Evolutionary conservation across 2,797 vertebrate genomes (phyloP).

Genomic region (Trachurus trachurus): DNA sequence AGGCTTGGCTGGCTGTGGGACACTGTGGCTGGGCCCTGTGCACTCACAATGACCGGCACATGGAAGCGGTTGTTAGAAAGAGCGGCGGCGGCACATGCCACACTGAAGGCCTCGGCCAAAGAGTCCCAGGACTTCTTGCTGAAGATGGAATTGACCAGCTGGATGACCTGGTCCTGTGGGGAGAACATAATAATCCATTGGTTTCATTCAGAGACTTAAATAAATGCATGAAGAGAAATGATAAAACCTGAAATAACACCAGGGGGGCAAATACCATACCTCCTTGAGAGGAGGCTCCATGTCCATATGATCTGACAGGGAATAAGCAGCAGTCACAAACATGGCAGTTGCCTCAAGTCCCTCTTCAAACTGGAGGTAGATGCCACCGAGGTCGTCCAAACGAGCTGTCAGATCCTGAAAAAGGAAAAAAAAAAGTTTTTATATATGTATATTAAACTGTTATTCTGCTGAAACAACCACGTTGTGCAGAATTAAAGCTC

Average conservation of each 20-base stretch:
- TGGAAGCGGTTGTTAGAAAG: constrained; percentile 95
- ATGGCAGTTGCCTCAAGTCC: constrained; percentile 95
- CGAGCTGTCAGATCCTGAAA: constrained; percentile 95
- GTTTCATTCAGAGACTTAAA: constrained; percentile 6
- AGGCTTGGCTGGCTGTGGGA: constrained; percentile 93
- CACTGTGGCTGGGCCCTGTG: constrained; percentile 90
- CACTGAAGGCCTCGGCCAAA: constrained; percentile 93
- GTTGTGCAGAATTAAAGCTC: background rate
- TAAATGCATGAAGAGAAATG: background rate
- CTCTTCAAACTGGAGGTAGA: constrained; percentile 99
- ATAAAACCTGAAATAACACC: background rate
- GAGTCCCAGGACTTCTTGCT: constrained; percentile 97
- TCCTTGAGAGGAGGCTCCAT: constrained; percentile 96
- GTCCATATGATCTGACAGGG: constrained; percentile 94
- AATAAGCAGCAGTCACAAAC: constrained; percentile 95
- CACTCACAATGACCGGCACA: constrained; percentile 89
- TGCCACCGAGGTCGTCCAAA: constrained; percentile 95
- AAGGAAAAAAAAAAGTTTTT: constrained; percentile 10
- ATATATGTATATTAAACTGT: background rate
- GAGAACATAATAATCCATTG: background rate
- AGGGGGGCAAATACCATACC: constrained; percentile 73
- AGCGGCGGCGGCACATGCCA: constrained; percentile 90
- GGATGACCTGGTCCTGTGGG: constrained; percentile 95
- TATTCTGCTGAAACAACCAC: background rate
- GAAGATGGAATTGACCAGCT: constrained; percentile 96